Percentiles rank a stretch among this genome's conserved stretches.
These are phyloP conservation scores for Pogonocherus hispidulus DNA, from an alignment of 2,888 invertebrate genomes.

Conservation along the genomic window DNA sequence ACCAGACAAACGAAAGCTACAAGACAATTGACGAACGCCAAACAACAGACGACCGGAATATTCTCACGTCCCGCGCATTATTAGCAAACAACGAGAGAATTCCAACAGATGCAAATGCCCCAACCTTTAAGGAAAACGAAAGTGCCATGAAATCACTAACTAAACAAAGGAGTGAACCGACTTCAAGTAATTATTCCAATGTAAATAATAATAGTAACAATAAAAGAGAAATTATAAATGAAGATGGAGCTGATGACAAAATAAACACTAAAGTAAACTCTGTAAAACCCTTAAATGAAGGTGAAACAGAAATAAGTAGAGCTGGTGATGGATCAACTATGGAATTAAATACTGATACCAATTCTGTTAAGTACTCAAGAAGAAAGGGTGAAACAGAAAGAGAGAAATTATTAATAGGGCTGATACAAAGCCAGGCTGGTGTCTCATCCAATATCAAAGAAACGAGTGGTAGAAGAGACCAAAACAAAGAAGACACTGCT, in stretches of 20 bases:
- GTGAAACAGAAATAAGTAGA: no score
- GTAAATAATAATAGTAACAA: neutral
- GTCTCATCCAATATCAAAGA: neutral
- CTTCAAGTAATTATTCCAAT: neutral
- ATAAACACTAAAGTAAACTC: neutral
- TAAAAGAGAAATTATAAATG: neutral
- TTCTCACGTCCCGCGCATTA: slow-evolving; percentile 33
- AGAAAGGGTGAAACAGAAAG: no score
- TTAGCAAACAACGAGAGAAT: slow-evolving; percentile 38
- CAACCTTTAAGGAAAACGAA: slow-evolving; percentile 43
- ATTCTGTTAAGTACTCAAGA: no score
- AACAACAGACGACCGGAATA: slow-evolving; percentile 33
- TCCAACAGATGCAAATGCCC: slow-evolving; percentile 13
- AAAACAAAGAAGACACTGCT: neutral
- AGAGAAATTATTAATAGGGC: no score
- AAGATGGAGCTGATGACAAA: neutral
- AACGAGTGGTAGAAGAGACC: neutral
- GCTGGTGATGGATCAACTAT: no score
- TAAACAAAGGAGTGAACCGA: slow-evolving; percentile 11
- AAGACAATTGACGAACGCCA: slow-evolving; percentile 22
- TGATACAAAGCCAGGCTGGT: no score
- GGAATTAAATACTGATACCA: no score
- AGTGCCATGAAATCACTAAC: slow-evolving; percentile 23
- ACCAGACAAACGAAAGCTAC: slow-evolving; percentile 27
- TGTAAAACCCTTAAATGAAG: no score